Evolutionary conservation across 2,797 vertebrate genomes (phyloP).

Genomic region (Labroides dimidiatus): DNA sequence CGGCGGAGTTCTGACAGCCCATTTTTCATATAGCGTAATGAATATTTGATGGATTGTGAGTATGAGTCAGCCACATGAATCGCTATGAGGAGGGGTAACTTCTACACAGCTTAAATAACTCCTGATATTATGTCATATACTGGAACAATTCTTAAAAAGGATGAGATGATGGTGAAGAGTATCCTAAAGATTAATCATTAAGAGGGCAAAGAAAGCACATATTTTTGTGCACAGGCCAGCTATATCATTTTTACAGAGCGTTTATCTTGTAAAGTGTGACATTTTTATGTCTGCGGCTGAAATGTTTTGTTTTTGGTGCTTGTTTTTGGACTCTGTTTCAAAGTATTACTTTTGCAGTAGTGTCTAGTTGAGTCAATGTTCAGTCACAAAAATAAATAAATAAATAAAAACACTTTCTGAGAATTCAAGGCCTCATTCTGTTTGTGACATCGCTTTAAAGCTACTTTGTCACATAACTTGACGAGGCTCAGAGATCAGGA

Average conservation of each 20-base stretch:
- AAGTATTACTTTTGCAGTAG: background rate
- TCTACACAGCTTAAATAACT: slow-evolving; percentile 58
- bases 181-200: slow-evolving; percentile 37
- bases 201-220: slow-evolving; percentile 22
- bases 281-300: background rate
- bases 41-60: slow-evolving; percentile 71
- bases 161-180: slow-evolving; percentile 41
- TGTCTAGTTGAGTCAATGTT: background rate
- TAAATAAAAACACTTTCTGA: background rate
- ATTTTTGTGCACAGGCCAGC: background rate
- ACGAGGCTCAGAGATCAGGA: background rate
- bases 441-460: background rate
- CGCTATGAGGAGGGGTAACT: slow-evolving; percentile 45
- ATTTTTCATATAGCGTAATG: slow-evolving; percentile 72
- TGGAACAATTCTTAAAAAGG: slow-evolving; percentile 38
- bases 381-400: background rate
- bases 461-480: background rate
- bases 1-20: slow-evolving; percentile 59
- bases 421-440: background rate
- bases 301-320: background rate
- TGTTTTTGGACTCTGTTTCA: background rate
- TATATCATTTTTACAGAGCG: background rate
- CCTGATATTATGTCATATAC: slow-evolving; percentile 49
- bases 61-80: slow-evolving; percentile 56
- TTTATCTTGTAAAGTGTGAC: background rate